A percentile compares a stretch with the other conserved stretches of the same genome.
phyloP scores from a whole-genome alignment of 2,888 invertebrate species.

The Cosmia trapezina region DNA sequence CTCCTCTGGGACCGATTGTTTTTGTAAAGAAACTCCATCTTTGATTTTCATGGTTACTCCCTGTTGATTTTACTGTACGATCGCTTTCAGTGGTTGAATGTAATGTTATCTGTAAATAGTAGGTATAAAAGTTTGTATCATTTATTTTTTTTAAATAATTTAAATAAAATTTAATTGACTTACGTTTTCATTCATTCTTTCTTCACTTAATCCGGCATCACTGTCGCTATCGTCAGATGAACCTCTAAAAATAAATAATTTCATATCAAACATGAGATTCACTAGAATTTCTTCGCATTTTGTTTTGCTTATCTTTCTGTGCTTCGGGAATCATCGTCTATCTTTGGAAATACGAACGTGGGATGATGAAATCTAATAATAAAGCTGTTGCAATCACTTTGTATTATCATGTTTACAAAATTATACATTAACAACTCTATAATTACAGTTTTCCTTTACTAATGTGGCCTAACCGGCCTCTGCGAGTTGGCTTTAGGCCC shows the following conservation, averaged over 20 bases:
- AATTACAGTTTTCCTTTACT: too few relatives aligned
- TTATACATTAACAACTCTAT: too few relatives aligned
- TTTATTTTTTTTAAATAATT: not conserved
- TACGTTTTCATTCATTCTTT: slow-evolving; percentile 31
- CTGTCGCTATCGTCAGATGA: slow-evolving; percentile 76
- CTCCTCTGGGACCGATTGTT: not conserved
- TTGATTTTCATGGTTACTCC: not conserved
- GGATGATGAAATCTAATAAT: too few relatives aligned
- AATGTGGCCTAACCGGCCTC: too few relatives aligned
- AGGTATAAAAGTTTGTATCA: not conserved
- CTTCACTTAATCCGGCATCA: slow-evolving; percentile 54
- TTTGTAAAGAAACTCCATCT: slow-evolving; percentile 36
- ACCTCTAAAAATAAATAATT: slow-evolving; percentile 68
- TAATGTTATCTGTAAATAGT: slow-evolving; percentile 30
- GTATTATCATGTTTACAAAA: too few relatives aligned
- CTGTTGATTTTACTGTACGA: not conserved
- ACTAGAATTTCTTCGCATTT: not conserved
- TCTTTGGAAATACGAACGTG: too few relatives aligned
- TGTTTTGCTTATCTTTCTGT: too few relatives aligned
- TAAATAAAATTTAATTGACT: slow-evolving; percentile 2
- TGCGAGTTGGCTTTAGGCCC: too few relatives aligned
- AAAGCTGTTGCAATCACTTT: too few relatives aligned
- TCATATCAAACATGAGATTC: not conserved
- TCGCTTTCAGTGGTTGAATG: not conserved
- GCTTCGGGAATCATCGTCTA: too few relatives aligned